Evolutionary conservation across 1,140 invertebrate genomes (phyloP), one percentile per base, ranked within the genome.

Genomic region (Drosophila pseudoananassae): DNA sequence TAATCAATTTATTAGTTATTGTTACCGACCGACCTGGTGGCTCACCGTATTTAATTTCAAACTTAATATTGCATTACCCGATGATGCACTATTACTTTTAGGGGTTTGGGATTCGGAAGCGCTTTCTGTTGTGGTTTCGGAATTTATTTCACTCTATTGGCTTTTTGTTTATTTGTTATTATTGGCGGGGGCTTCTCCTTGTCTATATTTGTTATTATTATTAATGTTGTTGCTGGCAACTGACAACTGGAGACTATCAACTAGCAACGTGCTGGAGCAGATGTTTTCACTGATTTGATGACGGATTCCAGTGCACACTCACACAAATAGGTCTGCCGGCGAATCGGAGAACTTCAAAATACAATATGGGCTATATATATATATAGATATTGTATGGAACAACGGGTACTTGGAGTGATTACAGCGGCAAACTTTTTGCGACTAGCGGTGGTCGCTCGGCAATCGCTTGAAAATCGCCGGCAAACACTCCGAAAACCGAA

Each of bases 1-100:
- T 88, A 88, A 88, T 88, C 78, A 88, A 88, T 79, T 88, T 89
- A 89, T 79, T 77, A 73, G 64, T 47, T 76, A 65, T 65, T 52
- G 47, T 40, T 53, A 31, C 15, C 15, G 25, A 25, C 52, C 38
- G 43, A 29, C 17, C 14, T n/a, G 33, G 9, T 9, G 3, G 33
- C 9, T 4, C 40, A 9, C 9, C 23, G 45, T 31, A 31, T 43
- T 31, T 23, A 23, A 61, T 53, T 53, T 36, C 33, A 29, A 27
- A 7, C 54, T 17, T n/a, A 1, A 12, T 53, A 53, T 53, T 52
- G 33, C 31, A 59, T 71, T 63, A 43, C 43, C 14, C n/a, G 40
- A 17, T 15, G 15, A 17, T 40, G 38, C 14, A 40, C 10, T 15
- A 43, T 15, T 10, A 14, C 14, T 40, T 14, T 1, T 1, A 12